Evolutionary conservation across 2,888 invertebrate genomes (phyloP).

Genomic region (Lepidochrysops patricia): DNA sequence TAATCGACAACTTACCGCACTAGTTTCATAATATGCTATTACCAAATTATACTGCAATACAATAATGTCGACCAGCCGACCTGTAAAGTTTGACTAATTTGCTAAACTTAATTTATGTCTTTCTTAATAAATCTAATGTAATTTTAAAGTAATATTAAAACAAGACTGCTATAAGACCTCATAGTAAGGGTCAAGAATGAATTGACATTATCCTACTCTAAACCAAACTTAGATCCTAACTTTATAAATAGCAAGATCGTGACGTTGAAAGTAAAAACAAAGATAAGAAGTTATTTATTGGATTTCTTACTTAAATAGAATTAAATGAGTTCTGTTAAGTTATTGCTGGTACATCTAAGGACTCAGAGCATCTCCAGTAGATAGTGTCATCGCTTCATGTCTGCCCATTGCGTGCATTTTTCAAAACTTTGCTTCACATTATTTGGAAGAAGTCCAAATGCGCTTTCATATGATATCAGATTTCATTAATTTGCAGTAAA

Average conservation of each 20-base stretch:
- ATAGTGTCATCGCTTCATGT: neutral
- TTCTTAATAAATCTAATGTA: too few species aligned
- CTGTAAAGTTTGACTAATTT: too few species aligned
- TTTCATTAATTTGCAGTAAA: slow-evolving; percentile 2
- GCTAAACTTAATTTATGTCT: too few species aligned
- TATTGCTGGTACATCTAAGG: neutral
- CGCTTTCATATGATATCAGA: neutral
- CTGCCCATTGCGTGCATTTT: neutral
- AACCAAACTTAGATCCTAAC: slow-evolving; percentile 28
- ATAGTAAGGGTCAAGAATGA: too few species aligned
- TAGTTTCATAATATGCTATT: too few species aligned
- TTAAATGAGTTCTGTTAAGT: slow-evolving; percentile 11
- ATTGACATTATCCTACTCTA: slow-evolving; percentile 35
- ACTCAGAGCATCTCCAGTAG: neutral
- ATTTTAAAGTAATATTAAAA: too few species aligned
- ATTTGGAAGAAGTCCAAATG: neutral
- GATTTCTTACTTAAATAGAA: slow-evolving; percentile 7
- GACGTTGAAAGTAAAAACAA: slow-evolving; percentile 25
- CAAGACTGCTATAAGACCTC: too few species aligned
- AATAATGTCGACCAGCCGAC: too few species aligned
- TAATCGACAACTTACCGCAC: too few species aligned
- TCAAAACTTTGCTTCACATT: neutral
- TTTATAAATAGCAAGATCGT: slow-evolving; percentile 21
- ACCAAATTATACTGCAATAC: too few species aligned
- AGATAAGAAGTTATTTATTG: slow-evolving; percentile 25